These are phyloP conservation scores for Streptopelia turtur DNA, from an alignment of 2,797 vertebrate genomes.

Conservation along the genomic window DNA sequence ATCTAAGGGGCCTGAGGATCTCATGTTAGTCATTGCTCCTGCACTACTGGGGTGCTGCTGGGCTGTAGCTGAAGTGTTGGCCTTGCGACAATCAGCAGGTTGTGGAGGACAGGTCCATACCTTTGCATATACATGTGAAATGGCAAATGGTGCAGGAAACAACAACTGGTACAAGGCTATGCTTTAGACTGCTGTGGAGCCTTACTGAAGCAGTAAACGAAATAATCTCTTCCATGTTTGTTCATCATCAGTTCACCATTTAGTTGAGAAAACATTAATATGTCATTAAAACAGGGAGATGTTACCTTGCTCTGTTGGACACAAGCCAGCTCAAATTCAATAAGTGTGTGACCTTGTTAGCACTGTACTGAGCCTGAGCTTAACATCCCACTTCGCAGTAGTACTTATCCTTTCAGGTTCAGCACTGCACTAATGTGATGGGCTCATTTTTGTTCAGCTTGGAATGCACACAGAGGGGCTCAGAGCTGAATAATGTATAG, in stretches of 20 bases:
- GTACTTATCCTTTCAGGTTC: neutral
- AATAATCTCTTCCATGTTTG: neutral
- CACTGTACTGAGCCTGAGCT: neutral
- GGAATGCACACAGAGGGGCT: neutral
- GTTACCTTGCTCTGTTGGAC: neutral
- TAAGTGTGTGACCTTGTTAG: neutral
- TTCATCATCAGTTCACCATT: neutral
- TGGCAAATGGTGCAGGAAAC: neutral
- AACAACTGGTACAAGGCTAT: neutral
- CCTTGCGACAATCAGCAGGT: neutral
- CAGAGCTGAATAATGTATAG: neutral
- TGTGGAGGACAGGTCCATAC: neutral
- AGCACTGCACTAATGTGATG: neutral
- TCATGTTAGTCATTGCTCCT: neutral
- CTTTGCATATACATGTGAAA: neutral
- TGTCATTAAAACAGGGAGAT: accelerated
- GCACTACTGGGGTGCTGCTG: neutral
- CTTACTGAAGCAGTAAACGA: neutral
- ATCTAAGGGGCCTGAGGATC: neutral
- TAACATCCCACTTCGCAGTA: neutral
- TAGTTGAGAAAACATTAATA: neutral
- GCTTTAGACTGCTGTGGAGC: neutral
- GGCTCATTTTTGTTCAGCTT: neutral
- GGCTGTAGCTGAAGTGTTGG: neutral
- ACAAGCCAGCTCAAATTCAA: neutral